Evolutionary conservation across 2,113 vertebrate species (phyloP).

Genomic region (Callithrix jacchus): DNA sequence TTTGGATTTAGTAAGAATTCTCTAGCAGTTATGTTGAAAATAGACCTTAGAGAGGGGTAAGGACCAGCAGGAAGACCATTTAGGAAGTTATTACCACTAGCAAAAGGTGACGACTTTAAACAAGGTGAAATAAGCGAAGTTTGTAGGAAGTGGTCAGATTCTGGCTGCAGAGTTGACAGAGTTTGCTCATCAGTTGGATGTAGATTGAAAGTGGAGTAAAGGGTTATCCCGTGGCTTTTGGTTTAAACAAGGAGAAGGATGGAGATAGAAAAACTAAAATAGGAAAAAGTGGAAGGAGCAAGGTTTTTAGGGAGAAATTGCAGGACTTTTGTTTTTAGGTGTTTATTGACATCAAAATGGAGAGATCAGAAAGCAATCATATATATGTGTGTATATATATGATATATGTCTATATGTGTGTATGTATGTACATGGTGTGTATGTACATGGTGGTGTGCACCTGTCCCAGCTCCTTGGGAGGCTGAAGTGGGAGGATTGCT

Average conservation of each 20-base stretch:
- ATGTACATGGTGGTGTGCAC: too few species aligned
- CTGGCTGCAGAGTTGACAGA: neutral
- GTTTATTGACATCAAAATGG: neutral
- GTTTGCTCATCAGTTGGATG: neutral
- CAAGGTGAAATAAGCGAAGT: neutral
- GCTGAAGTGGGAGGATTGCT: too few species aligned
- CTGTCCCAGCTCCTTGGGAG: too few species aligned
- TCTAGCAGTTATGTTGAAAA: neutral
- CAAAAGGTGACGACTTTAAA: neutral
- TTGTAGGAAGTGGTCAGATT: neutral
- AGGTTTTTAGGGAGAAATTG: neutral
- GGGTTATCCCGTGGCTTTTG: neutral
- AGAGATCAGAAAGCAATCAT: neutral
- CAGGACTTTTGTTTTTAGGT: neutral
- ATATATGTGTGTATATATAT: neutral
- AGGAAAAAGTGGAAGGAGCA: neutral
- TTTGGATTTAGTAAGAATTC: neutral
- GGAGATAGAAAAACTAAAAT: neutral
- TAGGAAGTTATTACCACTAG: neutral
- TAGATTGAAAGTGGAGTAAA: neutral
- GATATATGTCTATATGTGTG: too few species aligned
- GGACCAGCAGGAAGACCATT: neutral
- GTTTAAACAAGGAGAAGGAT: neutral
- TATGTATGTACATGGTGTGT: too few species aligned
- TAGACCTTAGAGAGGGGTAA: neutral